Evolutionary conservation across 2,888 invertebrate genomes (phyloP).

Genomic region (Andricus quercusramuli): DNA sequence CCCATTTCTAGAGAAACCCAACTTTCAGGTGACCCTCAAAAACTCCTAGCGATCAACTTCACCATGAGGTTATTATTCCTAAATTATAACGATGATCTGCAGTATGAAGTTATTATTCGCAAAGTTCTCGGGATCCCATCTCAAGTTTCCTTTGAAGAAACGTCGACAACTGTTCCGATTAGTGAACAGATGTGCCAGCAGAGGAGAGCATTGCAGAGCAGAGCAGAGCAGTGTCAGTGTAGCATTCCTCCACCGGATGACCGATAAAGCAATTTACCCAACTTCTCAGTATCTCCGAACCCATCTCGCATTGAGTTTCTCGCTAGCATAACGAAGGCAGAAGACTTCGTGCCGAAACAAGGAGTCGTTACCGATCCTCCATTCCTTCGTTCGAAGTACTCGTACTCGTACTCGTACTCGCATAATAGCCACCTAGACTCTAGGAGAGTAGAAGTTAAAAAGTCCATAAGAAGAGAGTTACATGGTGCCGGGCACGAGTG

Average conservation of each 20-base stretch:
- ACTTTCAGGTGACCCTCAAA: too few species aligned
- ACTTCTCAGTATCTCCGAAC: constrained; percentile 26
- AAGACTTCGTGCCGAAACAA: constrained; percentile 44
- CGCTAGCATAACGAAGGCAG: constrained; percentile 37
- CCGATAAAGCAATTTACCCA: constrained; percentile 40
- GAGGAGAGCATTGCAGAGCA: too few species aligned
- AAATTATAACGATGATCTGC: too few species aligned
- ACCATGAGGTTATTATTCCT: not conserved
- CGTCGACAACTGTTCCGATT: constrained; percentile 10
- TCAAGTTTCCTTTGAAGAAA: not conserved
- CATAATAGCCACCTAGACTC: too few species aligned
- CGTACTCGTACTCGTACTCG: too few species aligned
- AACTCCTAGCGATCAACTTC: not conserved
- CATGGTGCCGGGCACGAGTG: constrained; percentile 60
- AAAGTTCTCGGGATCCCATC: not conserved
- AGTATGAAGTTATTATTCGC: not conserved
- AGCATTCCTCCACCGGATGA: constrained; percentile 33
- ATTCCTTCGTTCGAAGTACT: too few species aligned
- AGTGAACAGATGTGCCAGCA: constrained; percentile 31
- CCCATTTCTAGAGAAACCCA: too few species aligned
- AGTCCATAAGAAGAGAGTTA: constrained; percentile 47
- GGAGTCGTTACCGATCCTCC: constrained; percentile 39
- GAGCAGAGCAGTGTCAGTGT: not conserved
- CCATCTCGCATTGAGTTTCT: constrained; percentile 30
- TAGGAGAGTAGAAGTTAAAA: constrained; percentile 41